Evolutionary conservation across 2,113 vertebrate genomes (phyloP).

Genomic region (Leptosomus discolor): DNA sequence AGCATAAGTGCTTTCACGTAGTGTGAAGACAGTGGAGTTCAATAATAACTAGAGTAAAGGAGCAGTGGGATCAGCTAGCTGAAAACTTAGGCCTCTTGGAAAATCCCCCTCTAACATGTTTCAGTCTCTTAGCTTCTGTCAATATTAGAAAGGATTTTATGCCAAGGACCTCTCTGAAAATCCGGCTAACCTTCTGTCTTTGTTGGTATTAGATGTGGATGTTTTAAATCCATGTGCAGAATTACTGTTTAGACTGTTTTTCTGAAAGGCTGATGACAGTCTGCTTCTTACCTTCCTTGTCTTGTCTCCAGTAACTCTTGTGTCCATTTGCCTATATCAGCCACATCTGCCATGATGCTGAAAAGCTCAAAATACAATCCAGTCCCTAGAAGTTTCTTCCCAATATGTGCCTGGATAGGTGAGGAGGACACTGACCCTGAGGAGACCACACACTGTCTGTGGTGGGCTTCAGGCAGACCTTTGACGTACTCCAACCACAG

Average conservation of each 20-base stretch:
- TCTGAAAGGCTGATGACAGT: not conserved
- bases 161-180: not conserved
- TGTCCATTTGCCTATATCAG: fast-evolving
- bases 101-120: not conserved
- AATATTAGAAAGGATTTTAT: not conserved
- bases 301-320: not conserved
- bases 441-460: not conserved
- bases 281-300: not conserved
- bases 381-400: not conserved
- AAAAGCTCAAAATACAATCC: not conserved
- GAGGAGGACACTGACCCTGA: not conserved
- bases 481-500: not conserved
- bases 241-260: not conserved
- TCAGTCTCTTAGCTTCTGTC: not conserved
- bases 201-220: not conserved
- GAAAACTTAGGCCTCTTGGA: not conserved
- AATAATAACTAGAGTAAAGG: not conserved
- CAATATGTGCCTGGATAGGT: not conserved
- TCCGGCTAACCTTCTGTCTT: not conserved
- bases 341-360: not conserved
- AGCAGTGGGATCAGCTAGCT: not conserved
- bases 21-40: not conserved
- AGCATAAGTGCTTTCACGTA: not conserved
- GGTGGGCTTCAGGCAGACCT: not conserved
- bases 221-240: not conserved